Base-by-base conservation (phyloP, 2,888 invertebrate species). In the Eupithecia insigniata region DNA sequence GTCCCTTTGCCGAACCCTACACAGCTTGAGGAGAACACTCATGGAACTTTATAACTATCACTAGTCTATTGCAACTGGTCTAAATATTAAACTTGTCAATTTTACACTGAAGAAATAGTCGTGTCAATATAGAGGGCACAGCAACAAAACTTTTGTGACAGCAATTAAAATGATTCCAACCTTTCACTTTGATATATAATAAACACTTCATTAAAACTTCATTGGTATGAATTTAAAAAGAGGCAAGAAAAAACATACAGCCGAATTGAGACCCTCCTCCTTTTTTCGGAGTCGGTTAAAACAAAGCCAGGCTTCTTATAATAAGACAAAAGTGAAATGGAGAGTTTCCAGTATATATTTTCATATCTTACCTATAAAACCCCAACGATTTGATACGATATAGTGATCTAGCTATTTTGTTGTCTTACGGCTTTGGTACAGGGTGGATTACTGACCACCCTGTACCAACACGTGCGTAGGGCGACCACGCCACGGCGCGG, bases 1-100 rank as follows among this genome's bases (percentile, higher is more conserved):
- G 85, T 85, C 87, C 85, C 88, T 87, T 64, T 75, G 71, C 67
- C 71, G 36, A 69, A 69, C 74, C 74, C 71, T 67, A 66, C 69
- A 51, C 71, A 71, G 71, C 30, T 4, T 1, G 3, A 18, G 0
- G 1, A 32, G 16, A 58, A 64, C 39, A 46, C 71, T 46, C 66
- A n/a, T 30, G 2, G 18, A 30, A 60, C 60, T 18, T 18, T 18
- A 18, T 7, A 30, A 60, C 28, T 60, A 16, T 60, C 3, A 22
- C 46, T 10, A 22, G 8, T 51, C 10, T 10, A 22, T 10, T 2
- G n/a, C 8, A 51, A 51, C 22, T 51, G 1, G 2, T 22, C 10
- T 22, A 51, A 43, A 46, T 43, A 43, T n/a, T 46, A 2, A 8
- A n/a, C 8, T 5, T 6, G 39, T 2, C 22, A 0, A 46, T 51